A percentile compares a stretch with the other conserved stretches of the same genome.
phyloP scores from a whole-genome alignment of 2,797 vertebrate genomes.

The Natrix natrix region DNA sequence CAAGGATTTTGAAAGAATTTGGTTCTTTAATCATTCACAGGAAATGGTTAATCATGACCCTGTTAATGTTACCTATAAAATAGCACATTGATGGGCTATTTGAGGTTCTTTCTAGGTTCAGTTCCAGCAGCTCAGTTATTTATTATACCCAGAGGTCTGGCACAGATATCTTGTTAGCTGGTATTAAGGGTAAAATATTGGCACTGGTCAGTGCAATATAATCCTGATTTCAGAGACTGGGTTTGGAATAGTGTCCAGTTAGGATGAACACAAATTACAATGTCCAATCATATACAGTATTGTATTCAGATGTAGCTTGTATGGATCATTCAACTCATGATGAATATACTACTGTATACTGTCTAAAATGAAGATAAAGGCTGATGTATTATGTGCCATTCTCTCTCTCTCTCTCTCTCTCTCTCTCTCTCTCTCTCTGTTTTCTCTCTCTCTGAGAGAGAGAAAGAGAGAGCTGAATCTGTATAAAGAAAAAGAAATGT shows the following conservation, averaged over 20 bases:
- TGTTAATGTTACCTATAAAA: slow-evolving; percentile 7
- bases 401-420: too few species aligned
- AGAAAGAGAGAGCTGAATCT: neutral
- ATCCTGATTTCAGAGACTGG: neutral
- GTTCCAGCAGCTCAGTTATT: neutral
- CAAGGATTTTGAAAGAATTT: slow-evolving; percentile 49
- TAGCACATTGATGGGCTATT: neutral
- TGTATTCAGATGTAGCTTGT: neutral
- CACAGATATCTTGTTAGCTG: neutral
- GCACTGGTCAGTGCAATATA: neutral
- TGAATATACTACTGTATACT: neutral
- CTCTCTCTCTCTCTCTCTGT: too few species aligned
- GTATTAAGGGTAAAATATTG: neutral
- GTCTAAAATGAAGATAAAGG: neutral
- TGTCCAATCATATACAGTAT: neutral
- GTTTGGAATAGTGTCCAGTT: neutral
- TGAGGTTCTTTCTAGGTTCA: neutral
- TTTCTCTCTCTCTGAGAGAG: too few species aligned
- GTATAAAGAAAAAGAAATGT: neutral
- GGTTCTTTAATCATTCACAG: slow-evolving; percentile 38
- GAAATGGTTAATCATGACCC: slow-evolving; percentile 26
- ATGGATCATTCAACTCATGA: neutral
- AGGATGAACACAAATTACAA: neutral
- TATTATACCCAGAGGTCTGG: neutral
- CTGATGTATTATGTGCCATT: neutral